Conservation (phyloP, 2,797 vertebrate genomes). For the Pteronotus mesoamericanus region DNA sequence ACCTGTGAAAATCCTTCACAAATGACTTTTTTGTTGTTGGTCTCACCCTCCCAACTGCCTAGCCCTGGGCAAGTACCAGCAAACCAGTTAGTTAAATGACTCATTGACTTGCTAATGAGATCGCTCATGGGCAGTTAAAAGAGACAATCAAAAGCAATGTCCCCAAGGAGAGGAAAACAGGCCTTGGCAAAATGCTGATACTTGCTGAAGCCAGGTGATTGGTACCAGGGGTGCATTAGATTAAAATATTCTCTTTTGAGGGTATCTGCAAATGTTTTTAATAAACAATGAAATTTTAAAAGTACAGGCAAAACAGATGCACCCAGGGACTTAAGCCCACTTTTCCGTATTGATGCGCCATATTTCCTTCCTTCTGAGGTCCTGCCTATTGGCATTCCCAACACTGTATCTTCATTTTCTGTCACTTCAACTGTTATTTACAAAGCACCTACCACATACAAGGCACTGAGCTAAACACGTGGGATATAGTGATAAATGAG, state of each 20-base stretch:
- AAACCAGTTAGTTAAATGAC: conserved; percentile 63
- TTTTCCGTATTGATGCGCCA: neutral
- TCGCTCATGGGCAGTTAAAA: neutral
- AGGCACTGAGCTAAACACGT: neutral
- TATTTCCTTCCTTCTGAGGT: neutral
- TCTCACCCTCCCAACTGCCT: neutral
- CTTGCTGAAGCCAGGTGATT: neutral
- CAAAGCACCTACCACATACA: neutral
- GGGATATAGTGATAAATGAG: neutral
- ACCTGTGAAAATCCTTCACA: conserved; percentile 20
- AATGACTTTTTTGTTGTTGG: neutral
- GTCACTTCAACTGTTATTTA: neutral
- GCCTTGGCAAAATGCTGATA: neutral
- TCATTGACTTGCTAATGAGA: conserved; percentile 74
- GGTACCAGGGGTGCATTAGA: neutral
- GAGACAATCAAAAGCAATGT: conserved; percentile 51
- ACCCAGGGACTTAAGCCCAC: neutral
- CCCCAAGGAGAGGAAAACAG: conserved; percentile 32
- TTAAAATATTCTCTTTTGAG: neutral
- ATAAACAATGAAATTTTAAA: neutral
- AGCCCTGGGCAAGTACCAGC: conserved; percentile 31
- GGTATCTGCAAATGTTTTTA: conserved; percentile 14
- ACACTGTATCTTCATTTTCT: neutral
- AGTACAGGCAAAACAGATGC: neutral
- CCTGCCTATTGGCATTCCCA: neutral